These are phyloP conservation scores for Sitobion miscanthi DNA, from an alignment of 1,140 invertebrate genomes.

Conservation along the genomic window DNA sequence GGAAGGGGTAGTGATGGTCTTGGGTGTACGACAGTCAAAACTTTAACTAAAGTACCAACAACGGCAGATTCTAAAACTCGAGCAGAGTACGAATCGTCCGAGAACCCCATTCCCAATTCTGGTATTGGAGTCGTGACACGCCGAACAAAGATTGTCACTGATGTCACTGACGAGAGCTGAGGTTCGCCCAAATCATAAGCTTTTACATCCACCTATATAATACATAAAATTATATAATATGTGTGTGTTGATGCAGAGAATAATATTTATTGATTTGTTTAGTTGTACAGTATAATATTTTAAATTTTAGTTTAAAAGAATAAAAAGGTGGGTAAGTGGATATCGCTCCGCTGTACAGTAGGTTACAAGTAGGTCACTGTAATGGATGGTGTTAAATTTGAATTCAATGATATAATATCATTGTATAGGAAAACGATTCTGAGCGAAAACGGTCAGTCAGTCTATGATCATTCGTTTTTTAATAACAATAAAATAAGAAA, in stretches of 20 bases:
- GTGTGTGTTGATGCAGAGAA: background rate
- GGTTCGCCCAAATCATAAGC: slow-evolving; percentile 89
- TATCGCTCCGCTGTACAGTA: no score
- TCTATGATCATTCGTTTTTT: no score
- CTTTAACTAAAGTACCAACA: slow-evolving; percentile 73
- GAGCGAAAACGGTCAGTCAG: no score
- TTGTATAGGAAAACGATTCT: no score
- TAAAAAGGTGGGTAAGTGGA: background rate
- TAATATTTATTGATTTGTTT: background rate
- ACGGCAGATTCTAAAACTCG: slow-evolving; percentile 75
- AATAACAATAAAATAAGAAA: no score
- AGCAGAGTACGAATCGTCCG: slow-evolving; percentile 81
- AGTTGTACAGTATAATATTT: background rate
- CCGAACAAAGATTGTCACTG: slow-evolving; percentile 81
- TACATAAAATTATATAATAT: background rate
- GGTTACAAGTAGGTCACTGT: no score
- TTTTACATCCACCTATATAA: slow-evolving; percentile 77
- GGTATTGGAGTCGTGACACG: slow-evolving; percentile 74
- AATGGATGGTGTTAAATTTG: no score
- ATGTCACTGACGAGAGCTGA: slow-evolving; percentile 78
- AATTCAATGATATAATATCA: no score
- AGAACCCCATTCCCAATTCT: slow-evolving; percentile 79
- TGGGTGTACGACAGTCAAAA: slow-evolving; percentile 77
- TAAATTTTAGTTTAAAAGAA: background rate
- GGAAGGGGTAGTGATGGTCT: slow-evolving; percentile 70